phyloP scores from a whole-genome alignment of 2,797 vertebrate genomes.

The Mallotus villosus region DNA sequence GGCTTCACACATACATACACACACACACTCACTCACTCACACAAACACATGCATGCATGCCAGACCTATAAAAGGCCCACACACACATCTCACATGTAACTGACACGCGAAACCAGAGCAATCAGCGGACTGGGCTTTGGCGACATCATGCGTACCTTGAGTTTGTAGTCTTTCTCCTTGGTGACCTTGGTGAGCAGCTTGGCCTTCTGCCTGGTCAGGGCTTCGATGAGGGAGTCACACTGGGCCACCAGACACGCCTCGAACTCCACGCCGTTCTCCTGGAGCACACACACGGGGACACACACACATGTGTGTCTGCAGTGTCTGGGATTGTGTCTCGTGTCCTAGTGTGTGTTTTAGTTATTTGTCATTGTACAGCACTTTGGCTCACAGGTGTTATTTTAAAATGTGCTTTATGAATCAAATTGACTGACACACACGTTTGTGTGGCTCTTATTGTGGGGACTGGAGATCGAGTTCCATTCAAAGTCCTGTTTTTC shows the following conservation, averaged over 20 bases:
- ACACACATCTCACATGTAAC: neutral
- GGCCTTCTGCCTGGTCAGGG: slow-evolving; percentile 93
- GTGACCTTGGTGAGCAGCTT: slow-evolving; percentile 98
- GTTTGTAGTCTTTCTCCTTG: slow-evolving; percentile 95
- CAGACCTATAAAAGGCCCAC: slow-evolving; percentile 9
- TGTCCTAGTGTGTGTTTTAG: no score
- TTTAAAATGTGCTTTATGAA: no score
- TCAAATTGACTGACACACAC: no score
- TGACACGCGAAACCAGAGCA: neutral
- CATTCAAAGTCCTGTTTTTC: no score
- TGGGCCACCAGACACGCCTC: slow-evolving; percentile 97
- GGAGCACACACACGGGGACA: slow-evolving; percentile 41
- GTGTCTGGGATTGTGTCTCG: no score
- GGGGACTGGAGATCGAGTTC: no score
- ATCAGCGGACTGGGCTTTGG: no score
- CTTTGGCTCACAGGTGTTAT: no score
- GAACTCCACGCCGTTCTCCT: slow-evolving; percentile 96
- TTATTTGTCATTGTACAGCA: no score
- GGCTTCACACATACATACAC: neutral
- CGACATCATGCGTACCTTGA: slow-evolving; percentile 80
- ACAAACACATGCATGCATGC: neutral
- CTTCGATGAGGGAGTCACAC: slow-evolving; percentile 95
- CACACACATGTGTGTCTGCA: slow-evolving; percentile 6
- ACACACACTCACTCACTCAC: neutral
- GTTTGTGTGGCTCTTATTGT: no score